Conservation (phyloP, 2,113 vertebrate species). For the Siphamia tubifer region DNA sequence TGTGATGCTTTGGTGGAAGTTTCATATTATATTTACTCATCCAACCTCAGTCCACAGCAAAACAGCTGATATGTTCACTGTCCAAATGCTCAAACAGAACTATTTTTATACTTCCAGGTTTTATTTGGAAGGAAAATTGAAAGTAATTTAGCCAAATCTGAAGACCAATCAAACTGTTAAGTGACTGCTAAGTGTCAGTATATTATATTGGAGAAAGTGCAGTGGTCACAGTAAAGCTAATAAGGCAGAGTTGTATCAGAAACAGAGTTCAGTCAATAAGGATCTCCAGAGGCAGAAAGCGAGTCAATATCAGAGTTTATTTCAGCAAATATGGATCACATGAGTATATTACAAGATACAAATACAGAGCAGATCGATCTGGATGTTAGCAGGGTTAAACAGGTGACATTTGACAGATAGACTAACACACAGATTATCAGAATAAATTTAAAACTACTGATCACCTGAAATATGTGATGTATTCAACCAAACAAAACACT, state of each 20-base stretch:
- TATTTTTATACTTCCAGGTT: too few species aligned
- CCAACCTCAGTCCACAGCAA: too few species aligned
- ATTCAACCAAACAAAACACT: too few species aligned
- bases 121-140: not conserved
- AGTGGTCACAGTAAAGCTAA: slow-evolving; percentile 3
- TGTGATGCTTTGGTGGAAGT: too few species aligned
- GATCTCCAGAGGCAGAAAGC: slow-evolving; percentile 16
- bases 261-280: slow-evolving; percentile 21
- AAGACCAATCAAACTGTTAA: not conserved
- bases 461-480: too few species aligned
- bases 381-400: not conserved
- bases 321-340: not conserved
- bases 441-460: not conserved
- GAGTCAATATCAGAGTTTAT: slow-evolving; percentile 21
- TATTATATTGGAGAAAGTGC: not conserved
- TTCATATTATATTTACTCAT: too few species aligned
- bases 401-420: not conserved
- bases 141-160: not conserved
- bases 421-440: not conserved
- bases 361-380: not conserved
- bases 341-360: not conserved
- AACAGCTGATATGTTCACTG: too few species aligned
- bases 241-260: slow-evolving; percentile 10
- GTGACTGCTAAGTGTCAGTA: not conserved
- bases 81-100: too few species aligned